Evolutionary conservation across 2,888 invertebrate species (phyloP).

Genomic region (Heliconius aoede): DNA sequence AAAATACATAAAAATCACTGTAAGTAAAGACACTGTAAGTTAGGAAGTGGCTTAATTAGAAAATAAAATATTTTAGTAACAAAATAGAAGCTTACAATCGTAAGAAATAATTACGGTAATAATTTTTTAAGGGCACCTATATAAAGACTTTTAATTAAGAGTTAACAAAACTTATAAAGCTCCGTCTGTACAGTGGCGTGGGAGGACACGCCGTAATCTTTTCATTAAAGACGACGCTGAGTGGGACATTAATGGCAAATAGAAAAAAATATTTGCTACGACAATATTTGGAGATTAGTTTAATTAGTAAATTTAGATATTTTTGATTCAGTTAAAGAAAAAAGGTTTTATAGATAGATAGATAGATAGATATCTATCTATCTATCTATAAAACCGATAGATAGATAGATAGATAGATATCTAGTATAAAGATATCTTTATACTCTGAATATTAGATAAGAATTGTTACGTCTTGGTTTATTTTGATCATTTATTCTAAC

Average conservation of each 20-base stretch:
- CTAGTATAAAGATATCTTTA: no score
- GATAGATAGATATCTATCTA: no score
- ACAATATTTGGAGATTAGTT: constrained; percentile 29
- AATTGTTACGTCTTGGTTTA: background rate
- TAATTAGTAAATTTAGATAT: constrained; percentile 6
- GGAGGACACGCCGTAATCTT: constrained; percentile 26
- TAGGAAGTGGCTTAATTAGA: background rate
- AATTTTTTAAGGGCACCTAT: constrained; percentile 10
- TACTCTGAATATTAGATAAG: background rate
- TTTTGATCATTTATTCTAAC: background rate
- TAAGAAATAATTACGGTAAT: constrained; percentile 14
- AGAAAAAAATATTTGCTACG: constrained; percentile 25
- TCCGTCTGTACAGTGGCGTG: constrained; percentile 22
- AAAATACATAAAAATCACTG: background rate
- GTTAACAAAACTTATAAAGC: constrained; percentile 1
- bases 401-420: no score
- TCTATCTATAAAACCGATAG: no score
- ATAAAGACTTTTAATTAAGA: constrained; percentile 20
- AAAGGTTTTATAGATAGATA: no score
- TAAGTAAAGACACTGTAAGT: background rate
- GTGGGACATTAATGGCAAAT: constrained; percentile 23
- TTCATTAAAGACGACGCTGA: constrained; percentile 25
- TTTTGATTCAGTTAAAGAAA: background rate
- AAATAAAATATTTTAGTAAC: constrained; percentile 2
- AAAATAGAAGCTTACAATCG: constrained; percentile 9